Evolutionary conservation across 2,113 vertebrate species (phyloP), one percentile per base, ranked within the genome.

Genomic region (Onychostoma macrolepis): DNA sequence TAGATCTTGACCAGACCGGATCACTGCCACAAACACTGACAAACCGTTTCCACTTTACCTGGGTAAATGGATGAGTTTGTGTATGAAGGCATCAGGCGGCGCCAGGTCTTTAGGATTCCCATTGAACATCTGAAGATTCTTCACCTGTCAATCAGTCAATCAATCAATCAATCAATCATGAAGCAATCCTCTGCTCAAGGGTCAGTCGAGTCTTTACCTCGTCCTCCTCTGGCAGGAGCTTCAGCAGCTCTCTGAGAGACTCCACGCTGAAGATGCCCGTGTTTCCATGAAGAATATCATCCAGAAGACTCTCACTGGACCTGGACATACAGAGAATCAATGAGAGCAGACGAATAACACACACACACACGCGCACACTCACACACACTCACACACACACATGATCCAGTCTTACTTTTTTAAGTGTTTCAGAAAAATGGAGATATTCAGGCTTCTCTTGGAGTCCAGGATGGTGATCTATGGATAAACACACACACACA

Each of bases 401-500:
- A 45, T 7, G 0, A 26, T 9, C 28, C 2, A 0, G 0, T 19
- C 96, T 95, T 97, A 99, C 98, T 95, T 99, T 94, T 96, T 98
- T 89, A 98, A 98, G 86, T 98, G 97, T 90, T 97, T 99, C 87
- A 99, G 96, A 94, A 98, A 98, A 92, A 99, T 99, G 15, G 95
- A 96, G 90, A 98, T 92, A 90, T 98, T 98, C 97, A 99, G 97
- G 89, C 94, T 97, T 91, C 97, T 95, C 91, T 98, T 99, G 43
- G 96, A 90, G 93, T 98, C 96, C 92, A 99, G 93, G 89, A 99
- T 94, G 86, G 94, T 95, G 91, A 98, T 91, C 97, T 98, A 90
- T 50, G 2, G 63, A 65, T 76, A 53, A 86, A 79, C 56, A 79
- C 21, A 56, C 11, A 30, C 50, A 45, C 58, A 88, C 19, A 78